These are phyloP conservation scores for Clarias platycephalus DNA, from an alignment of 2,797 vertebrate genomes.

Conservation along the genomic window DNA sequence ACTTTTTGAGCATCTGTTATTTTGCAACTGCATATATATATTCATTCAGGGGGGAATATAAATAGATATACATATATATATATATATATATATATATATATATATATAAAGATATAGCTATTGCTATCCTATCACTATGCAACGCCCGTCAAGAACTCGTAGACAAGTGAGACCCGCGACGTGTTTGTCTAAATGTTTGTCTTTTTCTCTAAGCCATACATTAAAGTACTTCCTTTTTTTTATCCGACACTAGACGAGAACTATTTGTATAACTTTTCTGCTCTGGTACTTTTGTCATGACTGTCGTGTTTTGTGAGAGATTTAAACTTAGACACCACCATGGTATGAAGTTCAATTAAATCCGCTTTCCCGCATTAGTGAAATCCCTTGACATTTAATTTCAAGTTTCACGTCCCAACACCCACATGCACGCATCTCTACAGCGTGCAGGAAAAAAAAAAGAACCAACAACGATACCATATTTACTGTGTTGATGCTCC, in stretches of 20 bases:
- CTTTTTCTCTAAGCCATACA: neutral
- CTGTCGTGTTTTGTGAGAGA: neutral
- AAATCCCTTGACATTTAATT: conserved; percentile 16
- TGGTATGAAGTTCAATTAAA: conserved; percentile 17
- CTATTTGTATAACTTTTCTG: neutral
- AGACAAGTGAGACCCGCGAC: neutral
- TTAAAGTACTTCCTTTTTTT: neutral
- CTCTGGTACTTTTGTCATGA: neutral
- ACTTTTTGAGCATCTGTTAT: neutral
- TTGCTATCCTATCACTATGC: neutral
- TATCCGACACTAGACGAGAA: neutral
- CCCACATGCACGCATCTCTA: conserved; percentile 13
- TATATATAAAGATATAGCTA: too few relatives aligned
- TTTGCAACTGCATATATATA: neutral
- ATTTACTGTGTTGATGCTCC: neutral
- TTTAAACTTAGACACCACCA: neutral
- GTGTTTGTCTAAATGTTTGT: neutral
- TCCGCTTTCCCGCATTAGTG: neutral
- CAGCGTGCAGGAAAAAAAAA: neutral
- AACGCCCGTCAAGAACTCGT: neutral
- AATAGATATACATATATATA: too few relatives aligned
- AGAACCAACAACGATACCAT: neutral
- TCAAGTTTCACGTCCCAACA: conserved; percentile 15
- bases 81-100: too few relatives aligned
- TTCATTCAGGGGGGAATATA: too few relatives aligned